These are phyloP conservation scores for Eupeodes luniger DNA, from an alignment of 2,888 invertebrate species.

Conservation along the genomic window DNA sequence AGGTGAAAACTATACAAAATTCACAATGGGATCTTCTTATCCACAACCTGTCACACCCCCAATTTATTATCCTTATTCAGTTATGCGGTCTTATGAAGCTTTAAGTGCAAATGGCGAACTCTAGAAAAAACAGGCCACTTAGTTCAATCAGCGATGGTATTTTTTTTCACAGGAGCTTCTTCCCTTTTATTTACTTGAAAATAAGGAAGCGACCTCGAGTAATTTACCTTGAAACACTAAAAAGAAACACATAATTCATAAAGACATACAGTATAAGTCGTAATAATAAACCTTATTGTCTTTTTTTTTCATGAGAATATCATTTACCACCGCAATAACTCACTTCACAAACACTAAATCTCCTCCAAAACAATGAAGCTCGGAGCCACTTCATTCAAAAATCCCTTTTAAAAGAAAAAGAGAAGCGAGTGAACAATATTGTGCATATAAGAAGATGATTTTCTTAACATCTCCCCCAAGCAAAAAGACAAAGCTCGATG, in stretches of 20 bases:
- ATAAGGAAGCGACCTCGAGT: too few relatives aligned
- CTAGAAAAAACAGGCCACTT: too few relatives aligned
- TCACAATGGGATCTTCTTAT: too few relatives aligned
- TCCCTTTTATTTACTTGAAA: too few relatives aligned
- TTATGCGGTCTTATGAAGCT: too few relatives aligned
- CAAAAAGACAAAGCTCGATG: conserved; percentile 14
- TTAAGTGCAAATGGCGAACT: too few relatives aligned
- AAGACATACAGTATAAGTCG: neutral
- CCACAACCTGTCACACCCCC: too few relatives aligned
- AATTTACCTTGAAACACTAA: neutral
- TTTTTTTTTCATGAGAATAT: conserved; percentile 15
- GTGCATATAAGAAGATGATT: conserved; percentile 18
- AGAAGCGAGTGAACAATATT: neutral
- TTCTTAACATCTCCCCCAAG: neutral
- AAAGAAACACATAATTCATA: neutral
- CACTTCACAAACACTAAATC: conserved; percentile 35
- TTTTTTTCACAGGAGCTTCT: too few relatives aligned
- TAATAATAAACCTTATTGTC: conserved; percentile 33
- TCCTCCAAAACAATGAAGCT: conserved; percentile 19
- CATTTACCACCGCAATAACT: conserved; percentile 39
- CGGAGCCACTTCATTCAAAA: conserved; percentile 1
- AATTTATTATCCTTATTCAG: too few relatives aligned
- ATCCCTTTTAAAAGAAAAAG: neutral
- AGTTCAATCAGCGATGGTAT: too few relatives aligned
- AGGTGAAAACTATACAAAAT: too few relatives aligned